Evolutionary conservation across 2,113 vertebrate genomes (phyloP), one percentile per base, ranked within the genome.

Genomic region (Corythornis vintsioides): DNA sequence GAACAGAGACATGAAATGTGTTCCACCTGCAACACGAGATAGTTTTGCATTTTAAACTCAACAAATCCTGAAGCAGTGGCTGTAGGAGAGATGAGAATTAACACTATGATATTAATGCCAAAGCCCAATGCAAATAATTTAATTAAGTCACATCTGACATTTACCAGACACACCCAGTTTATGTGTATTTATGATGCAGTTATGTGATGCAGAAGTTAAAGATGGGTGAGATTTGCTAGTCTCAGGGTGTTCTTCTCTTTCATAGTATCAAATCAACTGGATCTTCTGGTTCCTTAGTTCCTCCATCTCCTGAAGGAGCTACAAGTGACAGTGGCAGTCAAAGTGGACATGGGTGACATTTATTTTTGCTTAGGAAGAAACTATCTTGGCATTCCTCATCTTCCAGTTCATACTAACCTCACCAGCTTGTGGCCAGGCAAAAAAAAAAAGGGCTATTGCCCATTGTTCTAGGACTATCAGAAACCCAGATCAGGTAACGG

Each of bases 401-500:
- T 84, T 59, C 28, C 69, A 31, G 1, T 61, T 86, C 21, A 24
- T 31, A 18, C 22, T 48, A 63, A 76, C 11, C 42, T 28, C 65
- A 45, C 24, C 19, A 67, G 45, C 15, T 31, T 43, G 33, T 50
- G 25, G 43, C 29, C 52, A 73, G 66, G 56, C 52, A 33, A 52
- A 48, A 73, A 63, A 26, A 29, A 57, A 24, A 22, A 55, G 31
- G 3, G 59, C 53, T 48, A 2, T 60, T 10, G 13, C 57, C 59
- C 12, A 6, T 69, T 3, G 1, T 64, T 16, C 40, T 56, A 33
- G 80, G 76, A 24, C 61, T 92, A 89, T 94, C 91, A 89, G 88
- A 81, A 83, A 56, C 25, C 24, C 84, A 70, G 85, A 84, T 93
- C 86, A 94, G 93, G 93, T 94, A 96, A 92, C 91, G 86, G 93